Base-by-base conservation (phyloP, 2,113 vertebrate genomes). In the Takifugu bimaculatus region DNA sequence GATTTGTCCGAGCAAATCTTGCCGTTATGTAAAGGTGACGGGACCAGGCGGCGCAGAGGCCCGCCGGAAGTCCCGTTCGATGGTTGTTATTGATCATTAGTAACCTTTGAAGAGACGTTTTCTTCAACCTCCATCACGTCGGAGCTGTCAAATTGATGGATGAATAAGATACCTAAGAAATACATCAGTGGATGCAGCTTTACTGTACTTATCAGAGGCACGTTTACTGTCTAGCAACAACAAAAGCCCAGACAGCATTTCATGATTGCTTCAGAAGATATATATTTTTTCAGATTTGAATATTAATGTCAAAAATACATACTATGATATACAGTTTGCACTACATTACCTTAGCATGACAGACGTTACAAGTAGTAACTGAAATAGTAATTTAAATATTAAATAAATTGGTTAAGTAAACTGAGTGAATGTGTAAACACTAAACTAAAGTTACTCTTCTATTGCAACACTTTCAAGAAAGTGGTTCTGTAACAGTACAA, bases 241-340 rank as follows among this genome's bases (percentile, higher is more conserved):
- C 12, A 81, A 52, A 85, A 39, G 35, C 35, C 35, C 45, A 80
- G 50, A 13, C 48, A 65, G 26, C 60, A 78, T 71, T 74, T 82
- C 57, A 75, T 77, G 82, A 86, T 81, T 75, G 77, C 78, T 91
- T 91, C 88, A 88, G 85, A 87, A 91, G 85, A 90, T 94, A 92
- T 91, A 93, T 92, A 95, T 65, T 95, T 95, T 95, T 95, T 95
- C 90, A 91, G 90, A 94, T 96, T 93, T 96, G 91, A 94, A 94
- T 94, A 94, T 90, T 94, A 94, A 94, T 93, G 93, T 95, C 94
- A 98, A 98, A 99, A 99, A 99, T 98, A 98, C 94, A 94, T 92
- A 92, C 91, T 93, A 94, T 96, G 94, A 96, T 96, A 96, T 95
- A 96, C 94, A 94, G 90, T 92, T 94, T 95, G 92, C 94, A 96